Conservation (phyloP, 2,888 invertebrate species). For the Microctonus brassicae region DNA sequence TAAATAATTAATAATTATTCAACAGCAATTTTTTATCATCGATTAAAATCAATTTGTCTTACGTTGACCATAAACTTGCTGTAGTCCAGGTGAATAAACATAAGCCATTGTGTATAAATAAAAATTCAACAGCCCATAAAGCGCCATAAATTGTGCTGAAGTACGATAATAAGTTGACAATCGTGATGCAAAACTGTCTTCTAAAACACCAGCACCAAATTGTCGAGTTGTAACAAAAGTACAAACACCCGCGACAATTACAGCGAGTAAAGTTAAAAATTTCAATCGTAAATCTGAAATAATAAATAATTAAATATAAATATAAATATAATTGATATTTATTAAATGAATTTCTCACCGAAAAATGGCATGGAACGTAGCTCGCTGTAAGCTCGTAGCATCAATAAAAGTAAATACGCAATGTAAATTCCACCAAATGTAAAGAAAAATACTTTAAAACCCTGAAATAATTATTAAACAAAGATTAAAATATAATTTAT, state of each 20-base stretch:
- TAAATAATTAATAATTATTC: background rate
- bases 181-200: conserved; percentile 94
- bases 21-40: background rate
- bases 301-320: background rate
- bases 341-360: conserved; percentile 74
- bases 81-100: conserved; percentile 89
- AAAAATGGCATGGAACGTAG: conserved; percentile 97
- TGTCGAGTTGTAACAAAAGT: conserved; percentile 82
- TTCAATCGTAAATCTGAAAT: conserved; percentile 87
- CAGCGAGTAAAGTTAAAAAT: conserved; percentile 88
- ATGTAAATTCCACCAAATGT: conserved; percentile 87
- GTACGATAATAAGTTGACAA: conserved; percentile 89
- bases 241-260: conserved; percentile 83
- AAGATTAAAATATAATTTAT: background rate
- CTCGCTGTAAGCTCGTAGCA: conserved; percentile 93
- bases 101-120: conserved; percentile 95
- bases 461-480: conserved; percentile 73
- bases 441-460: conserved; percentile 92
- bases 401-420: conserved; percentile 85
- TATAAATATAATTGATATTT: background rate
- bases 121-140: conserved; percentile 93
- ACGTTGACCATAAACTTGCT: conserved; percentile 83
- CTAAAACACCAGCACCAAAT: conserved; percentile 90
- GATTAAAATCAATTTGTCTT: conserved; percentile 60
- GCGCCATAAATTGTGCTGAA: conserved; percentile 95